phyloP scores from a whole-genome alignment of 2,797 vertebrate species.

The Furcifer pardalis region DNA sequence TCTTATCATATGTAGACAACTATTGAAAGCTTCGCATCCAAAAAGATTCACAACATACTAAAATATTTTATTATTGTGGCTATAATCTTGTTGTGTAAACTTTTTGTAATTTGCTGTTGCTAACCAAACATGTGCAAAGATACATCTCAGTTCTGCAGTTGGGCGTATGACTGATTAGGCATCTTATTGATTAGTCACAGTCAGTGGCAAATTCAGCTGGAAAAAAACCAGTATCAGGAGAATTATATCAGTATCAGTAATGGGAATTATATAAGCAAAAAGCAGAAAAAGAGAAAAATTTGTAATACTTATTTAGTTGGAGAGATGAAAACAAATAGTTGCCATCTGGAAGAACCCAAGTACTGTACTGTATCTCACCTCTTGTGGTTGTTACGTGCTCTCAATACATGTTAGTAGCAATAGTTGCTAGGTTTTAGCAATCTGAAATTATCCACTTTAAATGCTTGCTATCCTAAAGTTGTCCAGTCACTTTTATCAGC shows the following conservation, averaged over 20 bases:
- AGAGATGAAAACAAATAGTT: constrained; percentile 22
- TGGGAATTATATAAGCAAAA: background rate
- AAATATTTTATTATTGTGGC: background rate
- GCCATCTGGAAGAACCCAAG: background rate
- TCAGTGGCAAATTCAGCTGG: too few species aligned
- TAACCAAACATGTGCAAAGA: too few species aligned
- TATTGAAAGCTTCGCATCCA: background rate
- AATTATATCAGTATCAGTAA: background rate
- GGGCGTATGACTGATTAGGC: too few species aligned
- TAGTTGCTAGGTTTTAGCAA: background rate
- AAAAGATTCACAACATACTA: background rate
- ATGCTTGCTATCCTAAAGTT: constrained; percentile 17
- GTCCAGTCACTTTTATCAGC: constrained; percentile 28
- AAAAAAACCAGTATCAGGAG: too few species aligned
- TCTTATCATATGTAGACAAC: background rate
- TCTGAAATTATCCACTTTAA: background rate
- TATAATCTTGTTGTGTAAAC: too few species aligned
- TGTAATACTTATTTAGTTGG: constrained; percentile 1
- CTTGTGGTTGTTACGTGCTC: background rate
- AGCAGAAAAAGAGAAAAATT: background rate
- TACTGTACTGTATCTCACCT: too few species aligned
- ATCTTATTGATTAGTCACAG: too few species aligned
- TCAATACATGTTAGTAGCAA: background rate
- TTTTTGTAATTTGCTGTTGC: too few species aligned
- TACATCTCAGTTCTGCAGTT: too few species aligned